A percentile compares a stretch with the other conserved stretches of the same genome.
These are phyloP conservation scores for Coregonus clupeaformis DNA, from an alignment of 2,113 vertebrate genomes.

Conservation along the genomic window DNA sequence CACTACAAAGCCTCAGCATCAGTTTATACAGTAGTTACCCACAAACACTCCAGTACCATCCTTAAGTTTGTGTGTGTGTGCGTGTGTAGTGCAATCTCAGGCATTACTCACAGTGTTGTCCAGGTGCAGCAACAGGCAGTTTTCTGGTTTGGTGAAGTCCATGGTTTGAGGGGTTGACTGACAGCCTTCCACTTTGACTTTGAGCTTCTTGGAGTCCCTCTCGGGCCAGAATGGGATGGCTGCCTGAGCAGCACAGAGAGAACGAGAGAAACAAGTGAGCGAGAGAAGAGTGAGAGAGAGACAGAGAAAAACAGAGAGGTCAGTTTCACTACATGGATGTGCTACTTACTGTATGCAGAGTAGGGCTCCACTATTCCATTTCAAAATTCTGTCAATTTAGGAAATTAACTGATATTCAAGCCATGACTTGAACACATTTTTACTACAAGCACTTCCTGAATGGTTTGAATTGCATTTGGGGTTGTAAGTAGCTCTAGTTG, in stretches of 20 bases:
- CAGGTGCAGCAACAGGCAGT: conserved; percentile 85
- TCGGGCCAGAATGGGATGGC: conserved; percentile 94
- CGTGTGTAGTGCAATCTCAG: too few species aligned
- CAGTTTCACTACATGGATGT: too few species aligned
- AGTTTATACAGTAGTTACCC: too few species aligned
- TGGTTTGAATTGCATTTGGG: too few species aligned
- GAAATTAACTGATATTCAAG: too few species aligned
- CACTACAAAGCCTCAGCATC: too few species aligned
- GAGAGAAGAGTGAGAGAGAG: not conserved
- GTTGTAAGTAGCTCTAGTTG: not conserved
- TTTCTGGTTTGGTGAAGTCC: conserved; percentile 88
- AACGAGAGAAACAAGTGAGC: not conserved
- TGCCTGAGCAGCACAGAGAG: conserved; percentile 65
- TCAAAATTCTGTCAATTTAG: too few species aligned
- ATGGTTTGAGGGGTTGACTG: conserved; percentile 78
- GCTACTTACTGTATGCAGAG: too few species aligned
- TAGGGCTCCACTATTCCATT: too few species aligned
- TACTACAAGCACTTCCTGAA: too few species aligned
- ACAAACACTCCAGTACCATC: not conserved
- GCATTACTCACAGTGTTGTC: conserved; percentile 80
- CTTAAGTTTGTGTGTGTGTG: conserved; percentile 2
- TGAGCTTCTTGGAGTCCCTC: conserved; percentile 80
- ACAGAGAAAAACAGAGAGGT: not conserved
- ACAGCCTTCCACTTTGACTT: conserved; percentile 83
- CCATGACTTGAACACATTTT: too few species aligned